Base-by-base conservation (phyloP, 2,888 invertebrate genomes). In the Eutolmus rufibarbis region DNA sequence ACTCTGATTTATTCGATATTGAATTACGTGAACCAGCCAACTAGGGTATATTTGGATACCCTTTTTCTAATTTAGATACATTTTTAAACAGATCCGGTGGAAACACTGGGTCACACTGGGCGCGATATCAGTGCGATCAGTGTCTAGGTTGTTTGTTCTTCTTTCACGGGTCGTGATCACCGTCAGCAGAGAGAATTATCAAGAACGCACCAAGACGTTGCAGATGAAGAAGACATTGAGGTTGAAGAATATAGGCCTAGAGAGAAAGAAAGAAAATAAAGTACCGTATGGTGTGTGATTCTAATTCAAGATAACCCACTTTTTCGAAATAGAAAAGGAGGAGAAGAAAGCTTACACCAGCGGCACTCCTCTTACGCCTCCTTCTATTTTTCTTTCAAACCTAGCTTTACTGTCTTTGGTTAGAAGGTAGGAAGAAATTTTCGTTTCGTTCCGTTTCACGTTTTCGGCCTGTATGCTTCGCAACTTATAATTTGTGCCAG, bases 281-380 rank as follows among this genome's bases (percentile, higher is more conserved):
- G 87, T 88, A 88, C 88, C 88, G 88, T 88, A 88, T 85, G 81
- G 51, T 56, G 82, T 88, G 87, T 87, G 88, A 88, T 88, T 88
- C 88, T 88, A 88, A 87, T 88, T 88, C 87, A 14, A 81, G 87
- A 87, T 87, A 87, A 87, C 87, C 87, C 78, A 87, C 87, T 81
- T 87, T 87, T 79, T 43, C 37, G 16, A 23, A 31, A 37, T 19
- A 74, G 28, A 85, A 43, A 66, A 66, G 37, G 56, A 81, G 19
- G 23, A 66, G 31, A 28, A 84, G 37, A 84, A 28, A n/a, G 23
- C 19, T 37, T 7, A 16, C 16, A 82, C 31, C 37, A 57, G 51
- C 37, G 28, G 37, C 34, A 34, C 66, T 57, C 66, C 56, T 51
- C 31, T 56, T 28, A 81, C 79, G 46, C 51, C 46, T 79, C 51